A percentile compares a stretch with the other conserved stretches of the same genome.
Evolutionary conservation across 1,140 invertebrate species (phyloP).

Genomic region (Yoshiicerus persimilis): DNA sequence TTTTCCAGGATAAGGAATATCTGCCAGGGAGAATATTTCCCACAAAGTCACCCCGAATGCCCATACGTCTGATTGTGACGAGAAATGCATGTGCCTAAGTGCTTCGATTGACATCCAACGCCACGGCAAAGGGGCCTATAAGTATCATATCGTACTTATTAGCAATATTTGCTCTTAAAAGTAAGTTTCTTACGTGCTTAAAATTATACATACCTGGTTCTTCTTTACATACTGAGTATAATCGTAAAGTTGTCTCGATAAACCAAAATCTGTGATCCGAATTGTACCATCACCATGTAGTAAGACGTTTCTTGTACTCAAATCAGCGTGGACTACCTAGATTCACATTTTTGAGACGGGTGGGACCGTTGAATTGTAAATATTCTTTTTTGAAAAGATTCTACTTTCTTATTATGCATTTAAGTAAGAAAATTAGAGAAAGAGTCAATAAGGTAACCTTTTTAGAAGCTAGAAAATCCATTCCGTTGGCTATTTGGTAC

Average conservation of each 20-base stretch:
- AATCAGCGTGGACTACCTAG: not conserved
- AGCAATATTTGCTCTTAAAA: not conserved
- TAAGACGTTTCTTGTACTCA: not conserved
- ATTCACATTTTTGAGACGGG: not conserved
- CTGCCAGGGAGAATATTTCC: not conserved
- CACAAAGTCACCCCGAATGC: not conserved
- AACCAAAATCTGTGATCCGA: not conserved
- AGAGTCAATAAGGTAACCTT: not conserved
- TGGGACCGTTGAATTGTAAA: too few species aligned
- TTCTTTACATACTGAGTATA: not conserved
- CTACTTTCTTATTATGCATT: too few species aligned
- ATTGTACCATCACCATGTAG: not conserved
- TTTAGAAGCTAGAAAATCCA: not conserved
- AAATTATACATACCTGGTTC: not conserved
- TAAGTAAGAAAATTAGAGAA: not conserved
- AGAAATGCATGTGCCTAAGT: not conserved
- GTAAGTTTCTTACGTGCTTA: not conserved
- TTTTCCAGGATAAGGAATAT: not conserved
- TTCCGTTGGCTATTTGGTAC: not conserved
- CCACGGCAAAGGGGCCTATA: not conserved
- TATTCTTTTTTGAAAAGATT: too few species aligned
- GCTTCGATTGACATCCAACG: not conserved
- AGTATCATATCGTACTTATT: not conserved
- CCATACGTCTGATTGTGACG: not conserved
- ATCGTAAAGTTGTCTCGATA: not conserved